Conservation (phyloP, 2,113 vertebrate genomes). For the Caloenas nicobarica region DNA sequence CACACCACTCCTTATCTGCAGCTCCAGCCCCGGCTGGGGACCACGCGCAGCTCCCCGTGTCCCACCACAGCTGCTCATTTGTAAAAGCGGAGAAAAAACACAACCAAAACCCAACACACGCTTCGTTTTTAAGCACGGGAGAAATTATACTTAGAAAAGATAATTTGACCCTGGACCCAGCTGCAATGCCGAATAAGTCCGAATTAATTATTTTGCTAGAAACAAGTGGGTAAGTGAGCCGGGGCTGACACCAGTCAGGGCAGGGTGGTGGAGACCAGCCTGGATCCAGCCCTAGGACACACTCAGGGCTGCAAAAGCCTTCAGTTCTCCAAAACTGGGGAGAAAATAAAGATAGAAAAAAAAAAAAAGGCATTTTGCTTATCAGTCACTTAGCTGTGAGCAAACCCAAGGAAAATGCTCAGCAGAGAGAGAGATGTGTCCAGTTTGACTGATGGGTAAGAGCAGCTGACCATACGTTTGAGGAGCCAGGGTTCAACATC, state of each 20-base stretch:
- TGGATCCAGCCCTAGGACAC: background rate
- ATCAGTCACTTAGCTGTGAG: background rate
- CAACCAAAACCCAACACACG: background rate
- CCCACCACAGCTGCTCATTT: background rate
- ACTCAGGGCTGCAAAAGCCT: background rate
- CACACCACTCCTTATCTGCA: rapidly evolving
- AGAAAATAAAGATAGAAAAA: rapidly evolving
- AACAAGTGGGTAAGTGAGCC: background rate
- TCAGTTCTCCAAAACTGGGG: background rate
- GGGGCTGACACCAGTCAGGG: rapidly evolving
- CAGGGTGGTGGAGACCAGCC: background rate
- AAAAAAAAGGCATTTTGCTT: too few species aligned
- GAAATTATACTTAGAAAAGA: background rate
- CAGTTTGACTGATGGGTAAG: rapidly evolving
- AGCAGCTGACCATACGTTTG: rapidly evolving
- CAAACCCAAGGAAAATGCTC: background rate
- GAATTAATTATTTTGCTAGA: background rate
- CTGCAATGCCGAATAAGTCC: rapidly evolving
- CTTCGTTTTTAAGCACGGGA: rapidly evolving
- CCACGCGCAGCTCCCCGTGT: rapidly evolving
- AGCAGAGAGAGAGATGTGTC: background rate
- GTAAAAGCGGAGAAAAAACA: background rate
- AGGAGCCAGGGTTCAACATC: rapidly evolving
- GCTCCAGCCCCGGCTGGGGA: background rate
- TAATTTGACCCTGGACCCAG: background rate